Evolutionary conservation across 2,797 vertebrate genomes (phyloP), one percentile per base, ranked within the genome.

Genomic region (Parambassis ranga): DNA sequence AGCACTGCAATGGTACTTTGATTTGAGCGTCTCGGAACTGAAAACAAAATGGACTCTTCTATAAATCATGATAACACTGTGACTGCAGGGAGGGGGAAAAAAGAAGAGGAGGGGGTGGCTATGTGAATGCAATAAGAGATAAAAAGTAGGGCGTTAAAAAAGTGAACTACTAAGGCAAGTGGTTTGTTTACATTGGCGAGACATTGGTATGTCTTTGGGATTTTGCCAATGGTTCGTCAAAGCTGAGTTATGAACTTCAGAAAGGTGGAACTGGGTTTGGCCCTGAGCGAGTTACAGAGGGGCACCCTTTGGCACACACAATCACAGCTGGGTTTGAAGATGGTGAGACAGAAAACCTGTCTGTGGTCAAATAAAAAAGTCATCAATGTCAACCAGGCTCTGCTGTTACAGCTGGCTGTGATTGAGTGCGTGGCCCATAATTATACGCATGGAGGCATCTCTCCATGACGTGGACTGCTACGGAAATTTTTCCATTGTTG

Each of bases 291-390:
- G 85, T 81, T n/a, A 65, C 87, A 88, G 87, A 59, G 63, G 50
- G 91, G 89, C 76, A 62, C 69, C 78, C 87, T 84, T 91, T 79
- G 89, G 89, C 88, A 90, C 77, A 22, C 51, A 64, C 31, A 13
- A n/a, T 16, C 65, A 44, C 84, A 93, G 91, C 89, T 85, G 61
- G n/a, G n/a, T n/a, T 91, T 88, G 92, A 92, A 84, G 87, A 90
- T 87, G 81, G 88, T 90, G 89, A 91, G 88, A 88, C 89, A 83
- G 76, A 46, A 87, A 92, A 93, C 89, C 82, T 89, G 91, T 91
- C 68, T 30, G 79, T 83, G 89, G 68, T 79, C 85, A 81, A 86
- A 85, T 89, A 90, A 89, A 90, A 89, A 91, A 85, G 62, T 23
- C 84, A 89, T 92, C 88, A 90, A 78, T 87, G 90, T 93, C 93